These are phyloP conservation scores for Propsilocerus akamusi DNA, from an alignment of 1,140 invertebrate genomes.

Conservation along the genomic window DNA sequence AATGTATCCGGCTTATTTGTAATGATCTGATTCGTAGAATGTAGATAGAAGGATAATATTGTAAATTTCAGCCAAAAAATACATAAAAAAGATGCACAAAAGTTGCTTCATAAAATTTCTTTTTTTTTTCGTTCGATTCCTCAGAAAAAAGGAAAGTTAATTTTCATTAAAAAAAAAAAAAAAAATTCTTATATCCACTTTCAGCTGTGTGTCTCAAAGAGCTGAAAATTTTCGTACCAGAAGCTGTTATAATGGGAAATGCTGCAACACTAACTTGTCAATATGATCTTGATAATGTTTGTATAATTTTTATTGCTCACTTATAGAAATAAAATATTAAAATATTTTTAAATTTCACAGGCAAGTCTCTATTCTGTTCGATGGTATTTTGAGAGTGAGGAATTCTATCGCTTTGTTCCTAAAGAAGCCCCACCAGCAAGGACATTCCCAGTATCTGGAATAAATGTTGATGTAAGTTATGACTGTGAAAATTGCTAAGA, in stretches of 20 bases:
- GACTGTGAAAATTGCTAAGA: neutral
- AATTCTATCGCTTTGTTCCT: constrained; percentile 60
- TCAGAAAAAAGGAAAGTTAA: no score
- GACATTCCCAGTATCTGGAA: constrained; percentile 46
- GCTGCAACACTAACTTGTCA: constrained; percentile 52
- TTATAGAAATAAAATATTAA: constrained; percentile 12
- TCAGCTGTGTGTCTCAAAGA: constrained; percentile 36
- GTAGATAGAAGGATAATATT: no score
- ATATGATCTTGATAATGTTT: constrained; percentile 57
- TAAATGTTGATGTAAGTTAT: constrained; percentile 57
- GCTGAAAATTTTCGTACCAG: constrained; percentile 51
- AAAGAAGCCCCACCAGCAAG: constrained; percentile 46
- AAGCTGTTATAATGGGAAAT: constrained; percentile 49
- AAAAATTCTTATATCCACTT: neutral
- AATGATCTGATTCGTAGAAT: no score
- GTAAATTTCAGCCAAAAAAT: no score
- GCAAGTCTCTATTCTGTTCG: constrained; percentile 60
- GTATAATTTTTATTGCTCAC: constrained; percentile 9
- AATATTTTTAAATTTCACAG: constrained; percentile 13
- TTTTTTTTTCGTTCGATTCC: no score
- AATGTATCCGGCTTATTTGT: no score
- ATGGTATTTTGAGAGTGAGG: constrained; percentile 59
- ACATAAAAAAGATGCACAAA: no score
- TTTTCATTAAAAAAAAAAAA: neutral
- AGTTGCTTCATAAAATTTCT: no score